Conservation (phyloP, 2,113 vertebrate genomes). For the Alligator mississippiensis region DNA sequence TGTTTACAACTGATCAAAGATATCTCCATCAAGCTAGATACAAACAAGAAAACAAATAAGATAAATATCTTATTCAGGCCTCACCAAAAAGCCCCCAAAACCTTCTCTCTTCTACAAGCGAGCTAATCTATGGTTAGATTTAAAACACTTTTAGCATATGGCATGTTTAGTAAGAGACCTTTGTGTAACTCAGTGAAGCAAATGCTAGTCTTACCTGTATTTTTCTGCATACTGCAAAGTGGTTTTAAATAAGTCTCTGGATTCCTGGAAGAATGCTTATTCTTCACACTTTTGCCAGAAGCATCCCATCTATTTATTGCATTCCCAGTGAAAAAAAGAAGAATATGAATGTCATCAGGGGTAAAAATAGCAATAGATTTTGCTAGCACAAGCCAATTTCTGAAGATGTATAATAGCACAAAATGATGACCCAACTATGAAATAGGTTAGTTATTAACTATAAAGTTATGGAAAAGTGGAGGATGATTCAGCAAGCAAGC, state of each 20-base stretch:
- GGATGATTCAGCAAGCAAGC: background rate
- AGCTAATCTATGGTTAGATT: background rate
- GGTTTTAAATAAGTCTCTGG: slow-evolving; percentile 6
- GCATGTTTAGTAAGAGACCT: background rate
- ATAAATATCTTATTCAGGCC: background rate
- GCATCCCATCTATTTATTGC: slow-evolving; percentile 31
- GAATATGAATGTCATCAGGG: background rate
- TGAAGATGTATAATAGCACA: background rate
- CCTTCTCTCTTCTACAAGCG: background rate
- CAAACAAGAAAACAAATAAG: background rate
- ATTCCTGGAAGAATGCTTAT: slow-evolving; percentile 35
- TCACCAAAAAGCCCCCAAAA: background rate
- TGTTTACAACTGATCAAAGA: background rate
- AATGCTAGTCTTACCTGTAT: slow-evolving; percentile 29
- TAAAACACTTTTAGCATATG: background rate
- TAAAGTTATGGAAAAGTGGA: background rate
- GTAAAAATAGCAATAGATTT: background rate
- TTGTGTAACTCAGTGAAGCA: background rate
- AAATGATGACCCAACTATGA: background rate
- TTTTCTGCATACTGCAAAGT: slow-evolving; percentile 25
- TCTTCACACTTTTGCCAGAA: slow-evolving; percentile 41
- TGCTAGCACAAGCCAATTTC: background rate
- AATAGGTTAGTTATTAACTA: background rate
- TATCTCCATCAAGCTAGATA: background rate
- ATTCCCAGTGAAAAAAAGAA: background rate